Percentiles rank a stretch among this genome's conserved stretches.
phyloP scores from a whole-genome alignment of 2,113 vertebrate species.

The Cranoglanis bouderius region DNA sequence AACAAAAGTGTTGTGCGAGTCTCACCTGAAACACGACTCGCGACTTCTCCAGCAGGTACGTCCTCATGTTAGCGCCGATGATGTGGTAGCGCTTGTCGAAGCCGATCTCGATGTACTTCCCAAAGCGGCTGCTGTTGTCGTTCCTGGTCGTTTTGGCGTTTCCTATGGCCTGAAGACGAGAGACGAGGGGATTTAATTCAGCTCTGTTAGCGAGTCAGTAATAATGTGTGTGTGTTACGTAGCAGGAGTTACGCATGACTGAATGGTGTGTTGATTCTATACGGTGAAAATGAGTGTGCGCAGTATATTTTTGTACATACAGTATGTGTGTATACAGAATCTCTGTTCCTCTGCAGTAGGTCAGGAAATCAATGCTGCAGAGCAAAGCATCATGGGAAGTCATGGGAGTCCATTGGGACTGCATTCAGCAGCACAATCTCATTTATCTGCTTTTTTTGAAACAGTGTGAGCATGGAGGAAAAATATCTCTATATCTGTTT shows the following conservation, averaged over 20 bases:
- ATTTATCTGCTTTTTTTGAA: background rate
- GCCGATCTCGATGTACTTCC: constrained; percentile 98
- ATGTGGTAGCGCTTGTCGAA: constrained; percentile 92
- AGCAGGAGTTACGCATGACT: background rate
- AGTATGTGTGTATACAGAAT: background rate
- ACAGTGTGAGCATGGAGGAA: background rate
- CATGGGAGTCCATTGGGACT: background rate
- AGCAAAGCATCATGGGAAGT: constrained; percentile 22
- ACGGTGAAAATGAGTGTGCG: background rate
- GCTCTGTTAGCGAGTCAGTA: background rate
- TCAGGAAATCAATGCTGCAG: constrained; percentile 13
- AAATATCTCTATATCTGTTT: background rate
- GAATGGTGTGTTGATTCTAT: background rate
- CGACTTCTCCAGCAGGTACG: constrained; percentile 96
- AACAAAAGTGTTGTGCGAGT: too few relatives aligned
- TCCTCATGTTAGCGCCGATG: constrained; percentile 98
- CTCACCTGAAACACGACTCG: constrained; percentile 97
- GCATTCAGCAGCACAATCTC: background rate
- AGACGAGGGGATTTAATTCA: background rate
- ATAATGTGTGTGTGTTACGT: background rate
- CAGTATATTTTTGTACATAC: background rate
- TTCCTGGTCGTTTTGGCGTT: constrained; percentile 98
- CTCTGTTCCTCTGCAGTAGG: constrained; percentile 5
- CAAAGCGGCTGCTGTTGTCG: constrained; percentile 99
- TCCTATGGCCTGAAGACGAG: constrained; percentile 85